phyloP scores from a whole-genome alignment of 2,888 invertebrate species.

The Agonum fuliginosum region DNA sequence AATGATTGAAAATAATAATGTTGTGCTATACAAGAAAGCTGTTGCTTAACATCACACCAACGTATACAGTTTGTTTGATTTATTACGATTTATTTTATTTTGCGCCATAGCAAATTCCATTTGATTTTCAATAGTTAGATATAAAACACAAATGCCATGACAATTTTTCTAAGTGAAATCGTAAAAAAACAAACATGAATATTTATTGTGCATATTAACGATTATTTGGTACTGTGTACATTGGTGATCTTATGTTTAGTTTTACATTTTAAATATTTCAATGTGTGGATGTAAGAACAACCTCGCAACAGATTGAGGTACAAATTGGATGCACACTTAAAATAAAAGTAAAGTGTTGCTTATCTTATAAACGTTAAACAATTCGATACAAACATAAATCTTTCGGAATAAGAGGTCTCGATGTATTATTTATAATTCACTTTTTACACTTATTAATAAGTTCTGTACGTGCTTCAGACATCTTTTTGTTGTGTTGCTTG shows the following conservation, averaged over 20 bases:
- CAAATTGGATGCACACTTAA: constrained; percentile 41
- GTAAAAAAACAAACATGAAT: constrained; percentile 19
- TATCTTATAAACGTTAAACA: constrained; percentile 31
- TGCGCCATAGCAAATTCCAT: constrained; percentile 33
- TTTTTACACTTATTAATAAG: constrained; percentile 60
- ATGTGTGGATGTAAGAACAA: constrained; percentile 56
- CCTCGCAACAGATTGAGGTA: constrained; percentile 55
- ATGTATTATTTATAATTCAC: constrained; percentile 62
- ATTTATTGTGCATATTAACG: not conserved
- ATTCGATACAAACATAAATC: constrained; percentile 56
- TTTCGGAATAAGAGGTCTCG: constrained; percentile 56
- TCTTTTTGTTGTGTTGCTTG: constrained; percentile 72
- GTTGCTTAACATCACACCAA: constrained; percentile 44
- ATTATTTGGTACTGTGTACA: constrained; percentile 23
- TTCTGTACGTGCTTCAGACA: constrained; percentile 70
- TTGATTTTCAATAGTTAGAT: constrained; percentile 30
- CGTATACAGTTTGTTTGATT: constrained; percentile 38
- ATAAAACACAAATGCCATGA: constrained; percentile 39
- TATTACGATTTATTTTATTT: constrained; percentile 33
- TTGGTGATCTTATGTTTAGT: constrained; percentile 44
- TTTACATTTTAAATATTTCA: constrained; percentile 48
- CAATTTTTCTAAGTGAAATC: constrained; percentile 20
- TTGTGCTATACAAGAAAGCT: constrained; percentile 57
- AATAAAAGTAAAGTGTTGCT: constrained; percentile 7
- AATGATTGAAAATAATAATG: constrained; percentile 34